Percentiles rank a stretch among this genome's conserved stretches.
Evolutionary conservation across 2,888 invertebrate species (phyloP).

Genomic region (Chrysotoxum bicinctum): DNA sequence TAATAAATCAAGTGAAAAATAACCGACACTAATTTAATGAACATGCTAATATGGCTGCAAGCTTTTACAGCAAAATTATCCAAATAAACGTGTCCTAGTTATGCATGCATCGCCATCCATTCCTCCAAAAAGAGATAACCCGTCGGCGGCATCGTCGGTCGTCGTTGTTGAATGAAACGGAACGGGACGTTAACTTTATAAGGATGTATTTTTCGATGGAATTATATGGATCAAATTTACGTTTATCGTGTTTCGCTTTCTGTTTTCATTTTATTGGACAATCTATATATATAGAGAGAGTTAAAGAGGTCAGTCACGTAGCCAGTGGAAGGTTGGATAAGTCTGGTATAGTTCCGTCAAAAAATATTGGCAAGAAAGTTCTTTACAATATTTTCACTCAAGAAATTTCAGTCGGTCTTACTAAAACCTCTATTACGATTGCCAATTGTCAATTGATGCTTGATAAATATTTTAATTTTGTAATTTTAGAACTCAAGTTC

Average conservation of each 20-base stretch:
- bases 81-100: slow-evolving; percentile 27
- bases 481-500: no score
- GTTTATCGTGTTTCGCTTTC: slow-evolving; percentile 30
- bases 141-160: no score
- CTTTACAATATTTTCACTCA: not conserved
- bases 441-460: no score
- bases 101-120: not conserved
- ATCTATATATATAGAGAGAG: not conserved
- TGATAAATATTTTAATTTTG: no score
- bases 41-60: slow-evolving; percentile 14
- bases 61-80: slow-evolving; percentile 28
- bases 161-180: not conserved
- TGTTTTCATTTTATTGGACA: slow-evolving; percentile 17
- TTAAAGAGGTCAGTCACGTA: not conserved
- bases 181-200: not conserved
- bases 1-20: slow-evolving; percentile 9
- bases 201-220: slow-evolving; percentile 1
- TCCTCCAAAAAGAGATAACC: slow-evolving; percentile 9
- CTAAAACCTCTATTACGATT: no score
- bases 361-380: not conserved
- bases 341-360: not conserved
- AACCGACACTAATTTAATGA: slow-evolving; percentile 22
- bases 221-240: slow-evolving; percentile 36
- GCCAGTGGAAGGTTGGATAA: not conserved
- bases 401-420: no score